A percentile compares a stretch with the other conserved stretches of the same genome.
These are phyloP conservation scores for Dinomys branickii DNA, from an alignment of 2,113 vertebrate genomes.

Conservation along the genomic window DNA sequence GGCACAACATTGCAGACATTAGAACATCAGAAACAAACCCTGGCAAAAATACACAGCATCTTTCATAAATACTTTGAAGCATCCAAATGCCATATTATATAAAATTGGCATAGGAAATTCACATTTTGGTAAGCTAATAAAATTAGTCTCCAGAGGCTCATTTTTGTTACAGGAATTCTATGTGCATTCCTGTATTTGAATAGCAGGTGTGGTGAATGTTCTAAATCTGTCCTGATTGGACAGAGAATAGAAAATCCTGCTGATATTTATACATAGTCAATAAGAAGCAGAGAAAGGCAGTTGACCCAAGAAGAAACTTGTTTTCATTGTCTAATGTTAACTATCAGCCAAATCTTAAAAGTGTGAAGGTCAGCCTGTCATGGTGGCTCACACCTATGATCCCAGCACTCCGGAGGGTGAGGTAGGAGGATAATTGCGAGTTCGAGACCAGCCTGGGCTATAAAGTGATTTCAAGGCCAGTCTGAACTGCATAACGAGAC, in stretches of 20 bases:
- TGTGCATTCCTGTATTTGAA: background rate
- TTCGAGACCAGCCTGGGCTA: too few species aligned
- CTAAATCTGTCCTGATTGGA: background rate
- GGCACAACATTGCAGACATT: background rate
- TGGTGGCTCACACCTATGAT: too few species aligned
- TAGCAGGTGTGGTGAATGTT: background rate
- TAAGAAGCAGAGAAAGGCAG: background rate
- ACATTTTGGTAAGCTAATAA: constrained; percentile 39
- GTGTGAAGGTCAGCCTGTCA: background rate
- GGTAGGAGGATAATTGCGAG: too few species aligned
- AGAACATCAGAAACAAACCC: constrained; percentile 37
- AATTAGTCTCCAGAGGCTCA: background rate
- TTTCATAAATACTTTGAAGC: constrained; percentile 19
- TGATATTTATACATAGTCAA: background rate
- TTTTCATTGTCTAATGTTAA: background rate
- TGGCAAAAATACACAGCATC: background rate
- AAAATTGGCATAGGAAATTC: constrained; percentile 33
- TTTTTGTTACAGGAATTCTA: background rate
- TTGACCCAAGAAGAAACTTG: background rate
- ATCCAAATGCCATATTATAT: background rate
- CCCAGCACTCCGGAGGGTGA: too few species aligned
- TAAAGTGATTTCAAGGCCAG: too few species aligned
- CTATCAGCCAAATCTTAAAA: background rate
- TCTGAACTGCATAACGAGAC: too few species aligned
- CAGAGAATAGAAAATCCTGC: background rate